phyloP scores from a whole-genome alignment of 2,888 invertebrate species.

The Hanleya hanleyi region DNA sequence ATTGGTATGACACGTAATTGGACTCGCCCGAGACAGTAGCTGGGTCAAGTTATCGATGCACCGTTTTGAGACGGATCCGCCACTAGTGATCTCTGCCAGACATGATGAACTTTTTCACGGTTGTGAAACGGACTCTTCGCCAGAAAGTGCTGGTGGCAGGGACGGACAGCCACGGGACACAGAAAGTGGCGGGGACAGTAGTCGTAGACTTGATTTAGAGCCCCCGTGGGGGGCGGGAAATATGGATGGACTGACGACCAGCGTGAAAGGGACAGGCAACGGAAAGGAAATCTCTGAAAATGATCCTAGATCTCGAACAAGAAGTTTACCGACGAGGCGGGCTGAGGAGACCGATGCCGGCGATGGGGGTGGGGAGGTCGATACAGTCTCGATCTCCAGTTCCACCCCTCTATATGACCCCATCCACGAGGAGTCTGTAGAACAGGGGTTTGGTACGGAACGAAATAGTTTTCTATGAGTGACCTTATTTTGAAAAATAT shows the following conservation, averaged over 20 bases:
- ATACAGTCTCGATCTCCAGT: neutral
- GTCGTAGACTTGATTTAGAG: neutral
- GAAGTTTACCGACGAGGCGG: neutral
- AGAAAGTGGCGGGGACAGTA: neutral
- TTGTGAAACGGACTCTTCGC: neutral
- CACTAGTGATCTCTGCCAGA: neutral
- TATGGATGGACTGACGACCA: neutral
- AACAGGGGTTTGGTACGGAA: too few species aligned
- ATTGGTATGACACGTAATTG: constrained; percentile 1
- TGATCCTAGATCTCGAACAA: too few species aligned
- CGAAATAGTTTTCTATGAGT: too few species aligned
- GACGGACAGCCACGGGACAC: too few species aligned
- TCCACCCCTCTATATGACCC: neutral
- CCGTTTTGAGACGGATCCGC: constrained; percentile 3
- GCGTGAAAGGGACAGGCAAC: neutral
- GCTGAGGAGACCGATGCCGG: neutral
- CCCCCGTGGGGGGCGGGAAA: neutral
- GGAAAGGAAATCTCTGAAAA: too few species aligned
- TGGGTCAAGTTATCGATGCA: neutral
- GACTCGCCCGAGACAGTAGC: neutral
- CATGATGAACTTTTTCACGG: neutral
- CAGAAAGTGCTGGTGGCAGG: too few species aligned
- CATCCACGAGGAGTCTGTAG: neutral
- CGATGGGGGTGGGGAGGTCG: neutral
- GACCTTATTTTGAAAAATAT: too few species aligned